phyloP scores from a whole-genome alignment of 2,888 invertebrate genomes.

The Drosophila ezoana region DNA sequence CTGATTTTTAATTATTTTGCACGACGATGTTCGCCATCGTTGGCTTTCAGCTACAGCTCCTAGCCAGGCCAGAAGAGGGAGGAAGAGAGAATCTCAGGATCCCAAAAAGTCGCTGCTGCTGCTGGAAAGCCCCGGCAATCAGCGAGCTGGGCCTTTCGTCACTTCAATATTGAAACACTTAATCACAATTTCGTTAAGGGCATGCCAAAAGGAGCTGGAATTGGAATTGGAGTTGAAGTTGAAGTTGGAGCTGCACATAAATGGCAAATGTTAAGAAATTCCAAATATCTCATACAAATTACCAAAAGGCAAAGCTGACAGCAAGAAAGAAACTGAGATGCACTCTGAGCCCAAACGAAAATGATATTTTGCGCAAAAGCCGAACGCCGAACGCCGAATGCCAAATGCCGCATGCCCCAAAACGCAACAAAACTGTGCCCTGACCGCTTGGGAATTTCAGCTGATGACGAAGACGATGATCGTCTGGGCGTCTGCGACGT shows the following conservation, averaged over 20 bases:
- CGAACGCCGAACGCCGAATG: conserved; percentile 31
- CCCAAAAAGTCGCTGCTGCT: conserved; percentile 2
- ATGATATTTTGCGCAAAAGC: conserved; percentile 64
- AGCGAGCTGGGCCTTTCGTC: conserved; percentile 68
- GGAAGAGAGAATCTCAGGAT: background rate
- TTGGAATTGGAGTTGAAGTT: background rate
- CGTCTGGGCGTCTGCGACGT: conserved; percentile 44
- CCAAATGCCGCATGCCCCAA: conserved; percentile 53
- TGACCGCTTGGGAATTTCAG: conserved; percentile 67
- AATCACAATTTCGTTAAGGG: conserved; percentile 78
- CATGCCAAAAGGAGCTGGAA: conserved; percentile 41
- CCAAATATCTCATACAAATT: conserved; percentile 78
- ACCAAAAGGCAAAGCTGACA: conserved; percentile 58
- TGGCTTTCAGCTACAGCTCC: background rate
- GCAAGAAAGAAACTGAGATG: conserved; percentile 24
- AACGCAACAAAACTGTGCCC: conserved; percentile 64
- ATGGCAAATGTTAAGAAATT: conserved; percentile 69
- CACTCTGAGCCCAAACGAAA: conserved; percentile 43
- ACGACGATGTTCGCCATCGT: conserved; percentile 67
- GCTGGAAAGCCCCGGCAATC: conserved; percentile 31
- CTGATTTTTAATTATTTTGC: conserved; percentile 78
- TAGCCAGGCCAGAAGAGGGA: background rate
- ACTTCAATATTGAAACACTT: conserved; percentile 80
- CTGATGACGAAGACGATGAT: conserved; percentile 52
- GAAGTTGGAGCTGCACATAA: conserved; percentile 57